Base-by-base conservation (phyloP, 1,140 invertebrate genomes). In the Steinernema khuongi region DNA sequence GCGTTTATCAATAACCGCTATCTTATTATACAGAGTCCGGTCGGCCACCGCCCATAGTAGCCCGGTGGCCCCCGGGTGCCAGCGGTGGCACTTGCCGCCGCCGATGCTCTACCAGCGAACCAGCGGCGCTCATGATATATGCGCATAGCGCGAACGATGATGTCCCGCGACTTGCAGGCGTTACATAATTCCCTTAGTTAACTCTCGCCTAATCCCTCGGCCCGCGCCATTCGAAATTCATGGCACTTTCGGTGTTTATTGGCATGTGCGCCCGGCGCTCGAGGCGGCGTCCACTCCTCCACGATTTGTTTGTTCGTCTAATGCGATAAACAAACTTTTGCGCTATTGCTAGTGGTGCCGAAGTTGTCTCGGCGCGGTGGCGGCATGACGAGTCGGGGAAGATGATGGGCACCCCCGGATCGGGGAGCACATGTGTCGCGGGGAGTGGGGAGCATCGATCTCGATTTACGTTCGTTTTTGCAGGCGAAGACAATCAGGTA, bases 401-500 rank as follows among this genome's bases (percentile, higher is more conserved):
- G n/a, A n/a, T n/a, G n/a, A n/a, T n/a, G n/a, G n/a, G n/a, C n/a
- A n/a, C n/a, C n/a, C n/a, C n/a, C n/a, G n/a, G n/a, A n/a, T n/a
- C n/a, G 50, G 11, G 14, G 4, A 4, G 50, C 36, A n/a, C 36
- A 26, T 60, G 7, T 60, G 50, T 60, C 50, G 26, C 7, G 50
- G n/a, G n/a, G 14, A 60, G 26, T 26, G 22, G 14, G 4, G 22
- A n/a, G 14, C 11, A 60, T 22, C 26, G 11, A 11, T 60, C 4
- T 60, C 26, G 14, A 7, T 60, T 60, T 7, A 17, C 50, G 26
- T 41, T 41, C n/a, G 22, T 17, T 26, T 60, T 60, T 60, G 14
- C 22, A 33, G 79, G 74, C 1, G 85, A 85, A 67, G 81, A 83
- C 30, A 73, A 80, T 73, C 79, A 83, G 70, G 81, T 73, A 31